Base-by-base conservation (phyloP, 1,140 invertebrate genomes). In the Caenorhabditis latens region DNA sequence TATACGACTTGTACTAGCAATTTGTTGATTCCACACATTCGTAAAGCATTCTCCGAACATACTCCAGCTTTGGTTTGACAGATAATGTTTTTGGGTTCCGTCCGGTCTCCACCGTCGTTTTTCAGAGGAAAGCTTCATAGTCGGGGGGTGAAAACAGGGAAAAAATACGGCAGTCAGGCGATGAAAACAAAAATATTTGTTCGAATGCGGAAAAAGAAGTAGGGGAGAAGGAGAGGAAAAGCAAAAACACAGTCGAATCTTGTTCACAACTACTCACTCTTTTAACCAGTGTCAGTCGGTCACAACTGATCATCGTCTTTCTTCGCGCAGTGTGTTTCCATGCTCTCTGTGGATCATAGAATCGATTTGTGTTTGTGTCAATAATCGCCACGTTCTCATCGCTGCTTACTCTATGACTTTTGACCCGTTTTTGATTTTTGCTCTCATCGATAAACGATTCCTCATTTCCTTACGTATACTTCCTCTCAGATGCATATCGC, bases 151-250 rank as follows among this genome's bases (percentile, higher is more conserved):
- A 79, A 79, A 50, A 24, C 71, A 79, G 46, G 40, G 65, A 50
- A n/a, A 79, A 53, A 79, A 79, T 79, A 79, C 71, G 46, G 46
- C 71, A 50, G 71, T 50, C 71, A 24, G 71, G 71, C 71, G n/a
- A 79, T 79, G 71, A 79, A 79, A 79, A 79, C 71, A 79, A 79
- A 79, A 79, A 79, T 79, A 79, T 79, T 79, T 79, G 71, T 79
- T 79, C 43, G 71, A 79, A 79, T 79, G 71, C 11, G 46, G 71
- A 50, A 79, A 24, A 24, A 50, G 21, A 50, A 79, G 61, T 63
- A 63, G n/a, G 57, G 50, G 1, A 75, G 71, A 14, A 14, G 40
- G 46, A 79, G 71, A 16, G 43, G 71, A 79, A 79, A 79, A 79
- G 71, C 71, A 79, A 50, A 79, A 79, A 79, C 71, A 79, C 71